Percentiles rank a stretch among this genome's conserved stretches.
These are phyloP conservation scores for Drosophila pseudoobscura DNA, from an alignment of 1,140 invertebrate genomes.

Conservation along the genomic window DNA sequence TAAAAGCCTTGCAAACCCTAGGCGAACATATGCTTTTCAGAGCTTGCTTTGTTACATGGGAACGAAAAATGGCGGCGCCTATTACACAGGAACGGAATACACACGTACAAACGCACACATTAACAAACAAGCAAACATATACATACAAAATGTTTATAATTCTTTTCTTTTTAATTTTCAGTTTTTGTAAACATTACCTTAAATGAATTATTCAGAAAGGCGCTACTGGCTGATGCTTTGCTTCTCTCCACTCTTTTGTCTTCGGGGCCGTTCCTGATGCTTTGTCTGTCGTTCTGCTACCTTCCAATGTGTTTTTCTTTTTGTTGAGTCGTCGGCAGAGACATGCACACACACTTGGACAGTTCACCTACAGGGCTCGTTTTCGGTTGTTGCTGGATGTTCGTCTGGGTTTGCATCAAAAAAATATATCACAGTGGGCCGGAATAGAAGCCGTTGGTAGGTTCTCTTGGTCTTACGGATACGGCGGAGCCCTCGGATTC, in stretches of 20 bases:
- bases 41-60: conserved; percentile 67
- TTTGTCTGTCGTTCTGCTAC: conserved; percentile 55
- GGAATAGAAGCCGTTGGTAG: conserved; percentile 46
- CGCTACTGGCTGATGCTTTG: conserved; percentile 25
- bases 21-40: conserved; percentile 30
- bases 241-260: not conserved
- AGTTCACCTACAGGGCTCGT: conserved; percentile 24
- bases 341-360: conserved; percentile 34
- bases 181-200: conserved; percentile 49
- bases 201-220: conserved; percentile 51
- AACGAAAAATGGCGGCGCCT: conserved; percentile 74
- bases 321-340: conserved; percentile 39
- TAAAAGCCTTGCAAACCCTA: conserved; percentile 51
- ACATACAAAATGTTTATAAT: conserved; percentile 40
- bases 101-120: conserved; percentile 19
- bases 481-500: conserved; percentile 32
- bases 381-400: conserved; percentile 23
- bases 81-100: conserved; percentile 47
- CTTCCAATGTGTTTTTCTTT: conserved; percentile 35
- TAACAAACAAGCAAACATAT: conserved; percentile 1
- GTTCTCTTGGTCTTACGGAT: conserved; percentile 38
- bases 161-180: conserved; percentile 33
- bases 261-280: conserved; percentile 49
- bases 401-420: conserved; percentile 64
- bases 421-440: conserved; percentile 63